Conservation (phyloP, 1,140 invertebrate species). For the Drosophila sturtevanti region DNA sequence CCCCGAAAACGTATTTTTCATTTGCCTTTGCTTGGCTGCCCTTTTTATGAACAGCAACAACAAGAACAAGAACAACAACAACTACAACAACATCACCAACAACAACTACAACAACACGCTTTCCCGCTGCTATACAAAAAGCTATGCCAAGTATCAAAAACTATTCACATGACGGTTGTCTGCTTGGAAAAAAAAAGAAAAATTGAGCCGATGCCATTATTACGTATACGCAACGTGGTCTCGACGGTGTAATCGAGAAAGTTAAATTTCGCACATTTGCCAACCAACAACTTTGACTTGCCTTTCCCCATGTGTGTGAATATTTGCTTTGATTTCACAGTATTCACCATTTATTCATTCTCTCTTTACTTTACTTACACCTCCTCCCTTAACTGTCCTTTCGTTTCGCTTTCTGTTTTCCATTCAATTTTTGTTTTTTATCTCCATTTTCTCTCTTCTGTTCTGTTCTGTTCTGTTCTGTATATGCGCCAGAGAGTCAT, state of each 20-base stretch:
- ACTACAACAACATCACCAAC: too few species aligned
- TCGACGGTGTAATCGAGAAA: slow-evolving; percentile 74
- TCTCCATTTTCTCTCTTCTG: not conserved
- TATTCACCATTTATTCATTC: not conserved
- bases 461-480: slow-evolving; percentile 1
- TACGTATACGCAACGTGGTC: slow-evolving; percentile 69
- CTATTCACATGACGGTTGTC: slow-evolving; percentile 40
- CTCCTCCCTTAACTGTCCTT: not conserved
- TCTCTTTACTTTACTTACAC: not conserved
- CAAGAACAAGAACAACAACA: not conserved
- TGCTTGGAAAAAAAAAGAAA: not conserved
- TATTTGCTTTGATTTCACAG: slow-evolving; percentile 7
- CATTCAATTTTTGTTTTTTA: too few species aligned
- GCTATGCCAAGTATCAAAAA: slow-evolving; percentile 51
- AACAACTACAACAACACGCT: slow-evolving; percentile 34
- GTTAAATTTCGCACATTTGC: slow-evolving; percentile 71
- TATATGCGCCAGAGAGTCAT: slow-evolving; percentile 43
- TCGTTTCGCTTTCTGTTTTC: not conserved
- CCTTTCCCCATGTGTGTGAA: not conserved
- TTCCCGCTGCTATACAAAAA: slow-evolving; percentile 26
- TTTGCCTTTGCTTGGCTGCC: slow-evolving; percentile 59
- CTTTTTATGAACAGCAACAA: slow-evolving; percentile 66
- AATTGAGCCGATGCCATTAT: slow-evolving; percentile 37
- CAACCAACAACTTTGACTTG: slow-evolving; percentile 36
- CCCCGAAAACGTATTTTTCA: slow-evolving; percentile 70